These are phyloP conservation scores for Laupala kohalensis DNA, from an alignment of 1,140 invertebrate genomes.

Conservation along the genomic window DNA sequence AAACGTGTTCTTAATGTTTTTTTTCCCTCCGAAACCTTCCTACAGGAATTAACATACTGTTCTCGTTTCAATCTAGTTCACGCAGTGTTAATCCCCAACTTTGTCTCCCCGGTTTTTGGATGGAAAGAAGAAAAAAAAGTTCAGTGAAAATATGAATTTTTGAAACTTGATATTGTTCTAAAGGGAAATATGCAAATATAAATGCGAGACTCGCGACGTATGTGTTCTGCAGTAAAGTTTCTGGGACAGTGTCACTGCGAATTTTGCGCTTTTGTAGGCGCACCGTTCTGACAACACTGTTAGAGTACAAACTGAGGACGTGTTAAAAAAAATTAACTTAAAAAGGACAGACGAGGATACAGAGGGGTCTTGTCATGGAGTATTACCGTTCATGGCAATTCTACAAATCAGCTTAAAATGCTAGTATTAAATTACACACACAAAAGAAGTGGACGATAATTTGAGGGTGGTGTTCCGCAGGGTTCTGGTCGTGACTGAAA, in stretches of 20 bases:
- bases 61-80: background rate
- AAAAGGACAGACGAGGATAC: too few relatives aligned
- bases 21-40: background rate
- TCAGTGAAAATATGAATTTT: background rate
- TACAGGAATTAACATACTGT: background rate
- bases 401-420: too few relatives aligned
- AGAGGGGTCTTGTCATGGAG: too few relatives aligned
- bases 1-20: background rate
- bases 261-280: background rate
- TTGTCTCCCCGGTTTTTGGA: background rate
- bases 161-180: background rate
- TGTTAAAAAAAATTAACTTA: too few relatives aligned
- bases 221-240: background rate
- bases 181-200: background rate
- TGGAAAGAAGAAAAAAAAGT: background rate
- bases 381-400: too few relatives aligned
- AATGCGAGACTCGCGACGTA: background rate
- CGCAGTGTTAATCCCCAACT: background rate
- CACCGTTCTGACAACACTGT: too few relatives aligned
- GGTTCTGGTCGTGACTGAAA: too few relatives aligned
- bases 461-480: too few relatives aligned
- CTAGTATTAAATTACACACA: too few relatives aligned
- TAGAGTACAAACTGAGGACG: too few relatives aligned
- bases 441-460: too few relatives aligned
- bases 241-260: background rate